Base-by-base conservation (phyloP, 2,797 vertebrate genomes). In the Hypotaenidia philippensis region DNA sequence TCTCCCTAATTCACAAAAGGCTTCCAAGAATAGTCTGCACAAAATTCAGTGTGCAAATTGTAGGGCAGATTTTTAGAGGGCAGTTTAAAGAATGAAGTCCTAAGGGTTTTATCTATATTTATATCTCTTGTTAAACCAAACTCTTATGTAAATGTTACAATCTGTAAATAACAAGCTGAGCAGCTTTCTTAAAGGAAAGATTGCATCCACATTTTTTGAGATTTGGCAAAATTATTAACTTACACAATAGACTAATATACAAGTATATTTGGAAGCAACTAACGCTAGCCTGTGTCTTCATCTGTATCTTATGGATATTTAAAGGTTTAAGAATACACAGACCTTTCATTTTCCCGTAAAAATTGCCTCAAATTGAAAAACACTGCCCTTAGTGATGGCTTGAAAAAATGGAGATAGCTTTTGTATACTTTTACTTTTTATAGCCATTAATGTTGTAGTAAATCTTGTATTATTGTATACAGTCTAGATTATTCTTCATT, bases 61-160 rank as follows among this genome's bases (percentile, higher is more conserved):
- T 97, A 98, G 97, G 97, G 97, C 97, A 98, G 98, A 97, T 96
- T 98, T 98, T 98, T 97, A 97, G 98, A 98, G 98, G 98, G 97
- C 98, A 98, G 98, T 98, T 97, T 97, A 98, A 97, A 98, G 98
- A 98, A 98, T 97, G 96, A 97, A 98, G 97, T 97, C 98, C 97
- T 98, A 96, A 97, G 98, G 97, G 97, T 97, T 98, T 98, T 98
- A 97, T 98, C 98, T 98, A 97, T 98, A 98, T 98, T 98, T 98
- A 97, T 98, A 97, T 98, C 97, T 98, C 97, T 98, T 98, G 97
- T 98, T 97, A 97, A 97, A 96, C 97, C 97, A 96, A 98, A 98
- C 98, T 98, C 98, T 98, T 98, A 97, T 98, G 98, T 98, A 98
- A 98, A 98, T 98, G 98, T 97, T 98, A 98, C 97, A 97, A 97